A percentile compares a stretch with the other conserved stretches of the same genome.
Evolutionary conservation across 2,113 vertebrate species (phyloP).

Genomic region (Myxocyprinus asiaticus): DNA sequence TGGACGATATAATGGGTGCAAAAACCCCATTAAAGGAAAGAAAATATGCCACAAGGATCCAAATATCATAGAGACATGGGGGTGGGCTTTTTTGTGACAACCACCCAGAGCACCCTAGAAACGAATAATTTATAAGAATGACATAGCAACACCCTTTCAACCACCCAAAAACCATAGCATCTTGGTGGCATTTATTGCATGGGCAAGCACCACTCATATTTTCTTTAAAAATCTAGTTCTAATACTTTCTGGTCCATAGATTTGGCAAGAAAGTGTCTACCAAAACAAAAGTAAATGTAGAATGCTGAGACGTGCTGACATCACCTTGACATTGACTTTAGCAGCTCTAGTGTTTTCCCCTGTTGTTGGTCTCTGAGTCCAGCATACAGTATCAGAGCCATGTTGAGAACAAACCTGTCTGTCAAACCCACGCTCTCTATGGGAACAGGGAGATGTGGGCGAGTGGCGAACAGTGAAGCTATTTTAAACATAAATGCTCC

Average conservation of each 20-base stretch:
- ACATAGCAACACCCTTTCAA: not conserved
- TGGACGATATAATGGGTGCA: too few species aligned
- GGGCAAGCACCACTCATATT: not conserved
- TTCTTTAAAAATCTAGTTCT: not conserved
- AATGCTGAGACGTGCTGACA: not conserved
- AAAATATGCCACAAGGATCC: too few species aligned
- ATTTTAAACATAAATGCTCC: constrained; percentile 26
- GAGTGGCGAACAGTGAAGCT: constrained; percentile 11
- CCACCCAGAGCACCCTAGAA: too few species aligned
- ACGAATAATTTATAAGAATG: too few species aligned
- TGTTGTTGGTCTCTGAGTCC: not conserved
- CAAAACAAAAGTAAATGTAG: not conserved
- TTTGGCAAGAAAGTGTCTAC: not conserved
- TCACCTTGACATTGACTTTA: not conserved
- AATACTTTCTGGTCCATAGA: not conserved
- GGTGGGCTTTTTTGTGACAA: too few species aligned
- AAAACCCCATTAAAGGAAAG: too few species aligned
- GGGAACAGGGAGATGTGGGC: constrained; percentile 23
- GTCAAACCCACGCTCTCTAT: constrained; percentile 42
- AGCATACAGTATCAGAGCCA: not conserved
- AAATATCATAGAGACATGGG: too few species aligned
- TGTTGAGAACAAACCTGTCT: constrained; percentile 27
- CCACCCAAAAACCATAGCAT: not conserved
- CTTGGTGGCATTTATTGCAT: not conserved
- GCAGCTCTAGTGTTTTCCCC: constrained; percentile 2